Conservation (phyloP, 2,888 invertebrate species). For the Orgyia antiqua region DNA sequence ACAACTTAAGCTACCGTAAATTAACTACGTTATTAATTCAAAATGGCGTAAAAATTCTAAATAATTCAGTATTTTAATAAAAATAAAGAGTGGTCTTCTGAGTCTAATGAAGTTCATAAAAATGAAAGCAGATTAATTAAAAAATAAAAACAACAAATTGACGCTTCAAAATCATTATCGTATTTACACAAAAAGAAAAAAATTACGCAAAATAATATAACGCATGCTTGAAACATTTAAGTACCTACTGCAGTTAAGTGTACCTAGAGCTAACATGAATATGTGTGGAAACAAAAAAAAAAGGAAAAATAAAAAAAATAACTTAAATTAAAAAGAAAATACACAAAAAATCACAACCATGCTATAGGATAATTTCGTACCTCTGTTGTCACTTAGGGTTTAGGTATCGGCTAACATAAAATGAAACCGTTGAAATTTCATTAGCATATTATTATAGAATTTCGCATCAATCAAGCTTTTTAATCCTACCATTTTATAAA, state of each 20-base stretch:
- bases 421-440: constrained; percentile 44
- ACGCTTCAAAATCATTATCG: too few relatives aligned
- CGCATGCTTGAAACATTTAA: background rate
- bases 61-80: too few relatives aligned
- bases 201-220: background rate
- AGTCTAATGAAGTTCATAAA: too few relatives aligned
- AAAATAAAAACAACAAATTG: too few relatives aligned
- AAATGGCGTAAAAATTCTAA: too few relatives aligned
- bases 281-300: constrained; percentile 49
- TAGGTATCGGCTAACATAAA: constrained; percentile 22
- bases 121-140: too few relatives aligned
- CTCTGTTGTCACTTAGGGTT: constrained; percentile 28
- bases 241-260: background rate
- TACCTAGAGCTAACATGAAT: constrained; percentile 47
- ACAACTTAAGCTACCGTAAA: too few relatives aligned
- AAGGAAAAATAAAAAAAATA: constrained; percentile 14
- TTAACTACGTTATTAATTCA: too few relatives aligned
- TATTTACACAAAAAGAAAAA: background rate
- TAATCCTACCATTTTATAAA: constrained; percentile 27
- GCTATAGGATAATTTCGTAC: constrained; percentile 44
- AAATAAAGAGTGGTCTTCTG: too few relatives aligned
- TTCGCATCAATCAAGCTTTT: constrained; percentile 55
- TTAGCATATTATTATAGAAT: constrained; percentile 61
- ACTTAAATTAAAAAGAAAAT: constrained; percentile 11
- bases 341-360: constrained; percentile 44